Percentiles rank a stretch among this genome's conserved stretches.
Conservation (phyloP, 2,113 vertebrate genomes). For the Nannospalax galili region DNA sequence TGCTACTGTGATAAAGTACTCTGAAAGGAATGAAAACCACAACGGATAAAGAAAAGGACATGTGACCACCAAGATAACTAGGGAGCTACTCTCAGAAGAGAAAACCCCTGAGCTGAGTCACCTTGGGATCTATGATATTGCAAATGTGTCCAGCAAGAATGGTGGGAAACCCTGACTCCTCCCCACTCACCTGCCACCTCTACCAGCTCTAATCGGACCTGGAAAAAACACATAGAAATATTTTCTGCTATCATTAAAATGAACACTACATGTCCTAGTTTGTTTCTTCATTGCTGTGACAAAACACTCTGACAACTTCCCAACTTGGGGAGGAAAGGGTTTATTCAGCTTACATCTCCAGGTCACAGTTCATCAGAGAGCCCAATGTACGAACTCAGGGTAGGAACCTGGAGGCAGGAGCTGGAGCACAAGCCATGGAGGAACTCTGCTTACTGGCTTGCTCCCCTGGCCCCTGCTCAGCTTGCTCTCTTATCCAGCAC, state of each 20-base stretch:
- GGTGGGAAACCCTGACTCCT: background rate
- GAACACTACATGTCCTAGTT: no score
- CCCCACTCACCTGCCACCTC: background rate
- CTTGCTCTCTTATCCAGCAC: no score
- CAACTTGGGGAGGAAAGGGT: no score
- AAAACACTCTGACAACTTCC: no score
- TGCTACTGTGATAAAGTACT: background rate
- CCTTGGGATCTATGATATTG: background rate
- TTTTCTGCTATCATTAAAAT: background rate
- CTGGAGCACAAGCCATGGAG: no score
- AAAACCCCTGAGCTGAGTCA: background rate
- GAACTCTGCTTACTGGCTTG: no score
- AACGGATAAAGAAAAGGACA: background rate
- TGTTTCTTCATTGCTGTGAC: no score
- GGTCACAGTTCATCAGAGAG: no score
- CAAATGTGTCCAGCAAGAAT: background rate
- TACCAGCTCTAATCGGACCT: background rate
- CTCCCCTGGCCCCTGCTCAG: no score
- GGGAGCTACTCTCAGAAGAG: background rate
- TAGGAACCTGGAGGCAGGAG: no score
- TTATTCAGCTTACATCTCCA: no score
- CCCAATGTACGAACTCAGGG: no score
- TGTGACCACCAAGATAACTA: background rate
- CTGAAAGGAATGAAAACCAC: background rate
- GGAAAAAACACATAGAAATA: background rate